Evolutionary conservation across 2,888 invertebrate genomes (phyloP), one percentile per base, ranked within the genome.

Genomic region (Melinaea menophilus): DNA sequence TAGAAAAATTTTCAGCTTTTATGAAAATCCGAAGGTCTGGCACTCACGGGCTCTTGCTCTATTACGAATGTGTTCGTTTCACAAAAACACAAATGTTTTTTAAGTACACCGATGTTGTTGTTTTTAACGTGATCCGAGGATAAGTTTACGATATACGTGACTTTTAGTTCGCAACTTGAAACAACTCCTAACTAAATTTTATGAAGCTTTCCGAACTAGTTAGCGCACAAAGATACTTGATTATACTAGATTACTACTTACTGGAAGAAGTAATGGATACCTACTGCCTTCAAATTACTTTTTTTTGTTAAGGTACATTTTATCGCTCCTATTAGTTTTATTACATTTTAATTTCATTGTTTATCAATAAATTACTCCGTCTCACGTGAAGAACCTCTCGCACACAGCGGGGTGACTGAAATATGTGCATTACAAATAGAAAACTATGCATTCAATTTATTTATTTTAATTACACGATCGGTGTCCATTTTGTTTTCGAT

Each of bases 391-490:
- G 57, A 67, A 62, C 59, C 55, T 58, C 63, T 46, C 56, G 37
- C n/a, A 46, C 55, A 58, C 71, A 68, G 67, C 68, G 62, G 67
- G 69, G 63, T 58, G 67, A 60, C 61, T 45, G 56, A 64, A 58
- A 56, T 48, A 57, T 58, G 33, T 12, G 47, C 73, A 74, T 73
- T 78, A 78, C 80, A 81, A 82, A 80, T 41, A 41, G 41, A 41
- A 81, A 75, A 71, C 75, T 74, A 72, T 72, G 71, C 74, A 80
- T 71, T 76, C 71, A 80, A 80, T 82, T 84, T 84, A 83, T 84
- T 84, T 80, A 82, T 82, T 84, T 79, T 84, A 84, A 84, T 84
- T 84, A 81, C 76, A 79, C 77, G 71, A 56, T 62, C 46, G 58
- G 47, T 46, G 56, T 45, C 58, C 41, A 35, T 61, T 37, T 41